Evolutionary conservation across 2,113 vertebrate genomes (phyloP), one percentile per base, ranked within the genome.

Genomic region (Tricholaema leucomelas): DNA sequence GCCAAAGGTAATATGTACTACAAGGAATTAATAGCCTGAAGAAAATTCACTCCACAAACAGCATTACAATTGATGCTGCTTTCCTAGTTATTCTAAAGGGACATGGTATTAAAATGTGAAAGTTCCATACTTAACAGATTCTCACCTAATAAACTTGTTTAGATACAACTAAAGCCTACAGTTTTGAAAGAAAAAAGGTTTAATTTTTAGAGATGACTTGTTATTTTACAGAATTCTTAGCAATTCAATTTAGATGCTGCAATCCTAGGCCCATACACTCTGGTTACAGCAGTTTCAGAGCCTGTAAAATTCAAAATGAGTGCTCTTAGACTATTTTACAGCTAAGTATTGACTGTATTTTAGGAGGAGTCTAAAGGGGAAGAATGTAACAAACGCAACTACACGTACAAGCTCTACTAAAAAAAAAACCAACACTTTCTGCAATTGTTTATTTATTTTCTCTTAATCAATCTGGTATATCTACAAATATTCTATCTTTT

Each of bases 121-220:
- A 95, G 82, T 94, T 94, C 90, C 76, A 96, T 91, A 93, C 80
- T 95, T 94, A 95, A 96, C 94, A 96, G 94, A 96, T 95, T 96
- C 95, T 95, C 95, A 96, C 95, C 94, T 83, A 94, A 94, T 95
- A 96, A 96, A 96, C 67, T 77, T 95, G 90, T 87, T 95, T 96
- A 90, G 95, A 95, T 94, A 96, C 87, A 93, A 85, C 74, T 73
- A 91, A 93, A 89, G 87, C 56, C 72, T 67, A 92, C 81, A 93
- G 87, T 93, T 95, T 85, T 73, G 88, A 80, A 92, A 89, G 36
- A 94, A 87, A 90, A 85, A 92, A 76, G 28, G 60, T 87, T 80
- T 92, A 52, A 75, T 91, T 95, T 95, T 92, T 87, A 93, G 90
- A 92, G 42, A 94, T 6, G 0, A 94, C 69, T 94, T 94, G 90